These are phyloP conservation scores for Aleiodes leptofemur DNA, from an alignment of 2,888 invertebrate species.

Conservation along the genomic window DNA sequence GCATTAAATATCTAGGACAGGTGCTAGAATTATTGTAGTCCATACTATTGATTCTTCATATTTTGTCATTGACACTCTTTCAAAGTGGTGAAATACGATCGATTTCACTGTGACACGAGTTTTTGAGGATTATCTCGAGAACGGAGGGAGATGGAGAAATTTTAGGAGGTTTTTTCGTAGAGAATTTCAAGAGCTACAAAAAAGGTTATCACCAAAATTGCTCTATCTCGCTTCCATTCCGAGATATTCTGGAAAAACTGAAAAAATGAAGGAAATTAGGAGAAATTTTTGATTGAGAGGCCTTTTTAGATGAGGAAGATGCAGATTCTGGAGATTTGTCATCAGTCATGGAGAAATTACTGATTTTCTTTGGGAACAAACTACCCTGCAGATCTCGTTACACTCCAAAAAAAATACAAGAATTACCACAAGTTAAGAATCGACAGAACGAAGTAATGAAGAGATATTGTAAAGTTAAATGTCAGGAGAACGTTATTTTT, in stretches of 20 bases:
- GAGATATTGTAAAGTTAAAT: conserved; percentile 78
- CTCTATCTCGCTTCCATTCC: too few species aligned
- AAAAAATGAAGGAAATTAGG: neutral
- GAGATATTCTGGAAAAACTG: neutral
- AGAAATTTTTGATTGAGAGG: neutral
- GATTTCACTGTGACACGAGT: too few species aligned
- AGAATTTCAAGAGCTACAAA: too few species aligned
- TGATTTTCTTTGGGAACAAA: conserved; percentile 76
- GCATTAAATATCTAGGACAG: neutral
- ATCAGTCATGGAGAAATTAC: conserved; percentile 55
- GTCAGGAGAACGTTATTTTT: conserved; percentile 76
- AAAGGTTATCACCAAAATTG: too few species aligned
- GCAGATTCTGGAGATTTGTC: neutral
- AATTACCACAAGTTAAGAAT: conserved; percentile 71
- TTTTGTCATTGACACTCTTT: too few species aligned
- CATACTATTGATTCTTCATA: neutral
- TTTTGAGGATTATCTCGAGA: too few species aligned
- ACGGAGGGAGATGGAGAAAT: neutral
- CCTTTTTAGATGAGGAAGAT: neutral
- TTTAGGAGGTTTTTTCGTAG: too few species aligned
- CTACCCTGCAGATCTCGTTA: conserved; percentile 80
- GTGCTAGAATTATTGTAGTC: neutral
- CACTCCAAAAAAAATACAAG: conserved; percentile 74
- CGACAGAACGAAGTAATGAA: conserved; percentile 78
- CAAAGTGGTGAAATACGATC: too few species aligned